Base-by-base conservation (phyloP, 1,140 invertebrate species). In the Drosophila melanica region DNA sequence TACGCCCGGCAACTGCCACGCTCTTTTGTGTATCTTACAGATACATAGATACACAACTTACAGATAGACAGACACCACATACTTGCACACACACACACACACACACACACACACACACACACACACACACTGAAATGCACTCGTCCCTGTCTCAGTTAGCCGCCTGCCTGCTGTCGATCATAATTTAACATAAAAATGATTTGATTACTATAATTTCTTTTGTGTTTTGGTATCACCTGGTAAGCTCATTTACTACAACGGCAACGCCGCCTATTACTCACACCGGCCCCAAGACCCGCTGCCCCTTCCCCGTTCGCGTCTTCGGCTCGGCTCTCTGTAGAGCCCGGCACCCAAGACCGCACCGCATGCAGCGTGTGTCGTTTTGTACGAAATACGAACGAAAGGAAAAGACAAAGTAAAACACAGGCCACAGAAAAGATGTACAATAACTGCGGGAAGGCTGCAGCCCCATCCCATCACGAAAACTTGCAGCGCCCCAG, bases 121-220 rank as follows among this genome's bases (percentile, higher is more conserved):
- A 16, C 27, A 53, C 9, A 48, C 35, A 41, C 23, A 54, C 48
- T 27, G 35, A 33, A 9, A n/a, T 27, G 30, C 30, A 30, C n/a
- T 35, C 30, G 30, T 35, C 48, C 48, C 48, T 51, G 30, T 53
- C 50, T 18, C 50, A 4, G 50, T 35, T 11, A 33, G 53, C 75
- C 79, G 85, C 74, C 80, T 89, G 80, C 84, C 76, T 82, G 84
- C 84, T 90, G 84, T 89, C 84, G 84, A 89, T 89, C 84, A 89
- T 89, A 89, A 89, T 89, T 89, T 89, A 89, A 89, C 84, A 89
- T 89, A 89, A 89, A 89, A 89, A 89, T 89, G 84, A 89, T 89
- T 89, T 89, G 84, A 89, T 89, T 89, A 89, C 84, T 89, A 89
- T 89, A 89, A 89, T 89, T 89, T 89, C 84, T 89, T 89, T 89